Base-by-base conservation (phyloP, 1,140 invertebrate genomes). In the Anastrepha obliqua region DNA sequence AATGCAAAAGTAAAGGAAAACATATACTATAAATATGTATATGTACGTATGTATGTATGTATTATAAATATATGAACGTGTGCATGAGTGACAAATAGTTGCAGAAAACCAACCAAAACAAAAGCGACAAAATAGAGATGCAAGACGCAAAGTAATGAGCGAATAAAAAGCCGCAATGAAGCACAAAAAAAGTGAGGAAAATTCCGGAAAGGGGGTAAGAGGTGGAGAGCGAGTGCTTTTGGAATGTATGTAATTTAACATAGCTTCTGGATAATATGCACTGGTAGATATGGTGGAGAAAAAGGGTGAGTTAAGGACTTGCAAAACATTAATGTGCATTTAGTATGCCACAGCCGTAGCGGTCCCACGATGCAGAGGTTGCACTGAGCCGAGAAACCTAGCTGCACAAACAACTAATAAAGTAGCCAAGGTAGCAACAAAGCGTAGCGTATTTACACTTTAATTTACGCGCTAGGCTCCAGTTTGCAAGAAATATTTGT, bases 281-380 rank as follows among this genome's bases (percentile, higher is more conserved):
- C 1, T 8, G 58, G 1, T 58, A 13, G 7, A 13, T 13, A 13
- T 7, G 58, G 1, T 58, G 58, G n/a, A 2, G 60, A 62, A 62
- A n/a, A 9, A 62, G 60, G 15, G 74, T 7, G 74, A 29, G 29
- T 29, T 29, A 29, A 29, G 29, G 74, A 20, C 47, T 81, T 81
- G 74, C 44, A 62, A 86, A 86, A 86, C 58, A 86, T 62, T 86
- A 60, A 86, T 62, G 44, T 81, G 59, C 29, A 86, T 86, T 86
- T 60, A 44, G n/a, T 42, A 29, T 62, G 39, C 85, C 51, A 81
- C 47, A 55, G 74, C 74, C 44, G 51, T 42, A 81, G n/a, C 15
- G 74, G 47, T n/a, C 47, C n/a, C 29, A 29, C 47, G 64, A 11
- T 29, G 51, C 47, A 55, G 47, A 51, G 74, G 47, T 51, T 55